Conservation (phyloP, 2,888 invertebrate genomes). For the Dione juno region DNA sequence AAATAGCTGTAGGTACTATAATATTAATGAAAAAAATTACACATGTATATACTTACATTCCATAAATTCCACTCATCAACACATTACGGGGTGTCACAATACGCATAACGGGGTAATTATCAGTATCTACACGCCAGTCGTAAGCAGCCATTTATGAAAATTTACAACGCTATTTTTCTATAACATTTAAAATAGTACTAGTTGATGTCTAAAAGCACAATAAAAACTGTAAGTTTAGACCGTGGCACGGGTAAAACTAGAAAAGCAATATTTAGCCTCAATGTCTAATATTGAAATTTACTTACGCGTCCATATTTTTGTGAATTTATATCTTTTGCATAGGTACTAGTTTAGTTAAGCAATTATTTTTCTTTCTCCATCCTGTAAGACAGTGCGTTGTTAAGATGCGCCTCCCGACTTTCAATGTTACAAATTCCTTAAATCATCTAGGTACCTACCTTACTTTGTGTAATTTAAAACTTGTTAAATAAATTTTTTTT, state of each 20-base stretch:
- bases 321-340: no score
- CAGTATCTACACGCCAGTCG: slow-evolving; percentile 66
- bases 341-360: not conserved
- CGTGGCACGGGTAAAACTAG: slow-evolving; percentile 45
- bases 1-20: not conserved
- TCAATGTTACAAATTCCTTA: no score
- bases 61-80: slow-evolving; percentile 65
- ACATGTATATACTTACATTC: slow-evolving; percentile 63
- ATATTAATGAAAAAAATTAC: slow-evolving; percentile 3
- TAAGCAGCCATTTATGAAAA: slow-evolving; percentile 58
- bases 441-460: no score
- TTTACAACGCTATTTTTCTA: not conserved
- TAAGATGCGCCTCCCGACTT: no score
- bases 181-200: slow-evolving; percentile 5
- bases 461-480: no score
- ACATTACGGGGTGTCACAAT: slow-evolving; percentile 66
- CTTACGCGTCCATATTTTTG: no score
- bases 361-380: not conserved
- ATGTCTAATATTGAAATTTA: slow-evolving; percentile 41
- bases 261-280: slow-evolving; percentile 26
- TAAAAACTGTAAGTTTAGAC: slow-evolving; percentile 43
- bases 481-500: no score
- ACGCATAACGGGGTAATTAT: slow-evolving; percentile 71
- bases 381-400: no score
- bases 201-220: slow-evolving; percentile 31